Evolutionary conservation across 2,888 invertebrate genomes (phyloP).

Genomic region (Nezara viridula): DNA sequence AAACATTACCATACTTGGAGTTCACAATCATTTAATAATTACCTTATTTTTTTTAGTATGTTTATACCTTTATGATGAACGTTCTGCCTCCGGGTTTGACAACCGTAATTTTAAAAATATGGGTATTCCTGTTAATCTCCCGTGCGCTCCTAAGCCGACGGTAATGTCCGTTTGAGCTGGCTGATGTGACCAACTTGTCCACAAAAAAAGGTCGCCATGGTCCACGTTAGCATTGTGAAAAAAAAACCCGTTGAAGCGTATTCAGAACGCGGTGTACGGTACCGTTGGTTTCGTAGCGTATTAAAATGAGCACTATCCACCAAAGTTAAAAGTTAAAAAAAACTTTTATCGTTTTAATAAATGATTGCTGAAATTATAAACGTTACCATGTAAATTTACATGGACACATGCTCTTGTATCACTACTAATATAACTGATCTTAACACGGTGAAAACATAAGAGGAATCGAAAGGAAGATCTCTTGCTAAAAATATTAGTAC

Average conservation of each 20-base stretch:
- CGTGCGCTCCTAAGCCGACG: background rate
- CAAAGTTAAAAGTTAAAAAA: background rate
- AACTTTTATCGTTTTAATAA: background rate
- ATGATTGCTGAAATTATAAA: background rate
- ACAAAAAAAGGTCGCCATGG: slow-evolving; percentile 24
- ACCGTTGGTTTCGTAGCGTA: background rate
- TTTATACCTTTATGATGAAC: background rate
- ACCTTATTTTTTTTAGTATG: too few species aligned
- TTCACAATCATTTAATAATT: too few species aligned
- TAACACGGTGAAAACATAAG: too few species aligned
- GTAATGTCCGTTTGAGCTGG: background rate
- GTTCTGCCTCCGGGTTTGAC: background rate
- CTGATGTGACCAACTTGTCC: slow-evolving; percentile 9
- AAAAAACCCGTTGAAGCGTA: slow-evolving; percentile 37
- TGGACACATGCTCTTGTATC: too few species aligned
- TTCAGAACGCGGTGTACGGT: background rate
- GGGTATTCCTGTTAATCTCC: background rate
- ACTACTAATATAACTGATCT: too few species aligned
- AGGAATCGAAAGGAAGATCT: too few species aligned
- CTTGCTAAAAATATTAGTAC: too few species aligned
- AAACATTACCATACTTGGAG: too few species aligned
- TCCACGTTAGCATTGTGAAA: slow-evolving; percentile 5
- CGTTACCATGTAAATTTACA: too few species aligned
- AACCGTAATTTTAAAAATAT: background rate
- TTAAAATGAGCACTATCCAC: background rate